Base-by-base conservation (phyloP, 2,113 vertebrate genomes). In the Neodontobutis hainanensis region DNA sequence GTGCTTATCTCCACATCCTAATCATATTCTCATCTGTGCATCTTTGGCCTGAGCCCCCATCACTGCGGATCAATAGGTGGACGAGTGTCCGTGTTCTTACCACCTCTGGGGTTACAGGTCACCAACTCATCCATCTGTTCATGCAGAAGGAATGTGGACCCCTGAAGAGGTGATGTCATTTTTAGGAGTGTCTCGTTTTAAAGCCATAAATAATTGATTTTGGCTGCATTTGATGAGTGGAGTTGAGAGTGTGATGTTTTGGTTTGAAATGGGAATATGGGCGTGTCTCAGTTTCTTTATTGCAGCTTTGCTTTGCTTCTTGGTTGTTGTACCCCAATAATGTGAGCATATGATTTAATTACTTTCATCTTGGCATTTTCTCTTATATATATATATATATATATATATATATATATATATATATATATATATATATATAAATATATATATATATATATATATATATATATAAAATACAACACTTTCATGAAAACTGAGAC, bases 51-150 rank as follows among this genome's bases (percentile, higher is more conserved):
- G 43, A 70, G 60, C 61, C 66, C 50, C 51, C 42, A 38, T 55
- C 69, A 43, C 63, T 78, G 47, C 65, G 50, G 75, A 89, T 92
- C 90, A 71, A 90, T 92, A 86, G 27, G 16, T 75, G 35, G 51
- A 60, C 52, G 71, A 82, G 75, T 70, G 72, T 53, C 47, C 65
- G 69, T 73, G 71, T 81, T 77, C 67, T 80, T 49, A 68, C 58
- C 65, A 70, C 61, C 60, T 73, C 32, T 67, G 60, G 65, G 84
- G 84, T 82, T 82, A 84, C 34, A 78, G 86, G 78, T 86, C 81
- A 78, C 35, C 38, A 14, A 27, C 8, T 52, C 57, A 73, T 70
- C 70, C 65, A 65, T 86, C 70, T 70, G 61, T 81, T 88, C 65
- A 69, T 76, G 59, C 38, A 36, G 14, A 10, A 44, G 38, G 60